Conservation (phyloP, 2,113 vertebrate species). For the Alces alces region DNA sequence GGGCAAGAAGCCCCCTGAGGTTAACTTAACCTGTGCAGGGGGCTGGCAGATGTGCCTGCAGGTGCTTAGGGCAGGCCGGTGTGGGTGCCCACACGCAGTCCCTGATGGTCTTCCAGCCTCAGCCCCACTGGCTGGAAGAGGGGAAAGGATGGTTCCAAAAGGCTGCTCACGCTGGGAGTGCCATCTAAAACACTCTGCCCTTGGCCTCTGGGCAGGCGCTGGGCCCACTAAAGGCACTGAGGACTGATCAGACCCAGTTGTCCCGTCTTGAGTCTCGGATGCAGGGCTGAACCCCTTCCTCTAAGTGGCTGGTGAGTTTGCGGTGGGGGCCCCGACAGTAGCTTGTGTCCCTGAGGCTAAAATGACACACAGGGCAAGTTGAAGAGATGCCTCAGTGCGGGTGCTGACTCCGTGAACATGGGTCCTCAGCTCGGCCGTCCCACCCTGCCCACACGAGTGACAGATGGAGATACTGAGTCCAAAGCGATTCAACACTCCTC, state of each 20-base stretch:
- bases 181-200: neutral
- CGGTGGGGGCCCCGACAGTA: neutral
- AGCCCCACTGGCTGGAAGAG: neutral
- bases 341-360: neutral
- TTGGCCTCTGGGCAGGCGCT: neutral
- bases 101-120: neutral
- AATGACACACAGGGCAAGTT: neutral
- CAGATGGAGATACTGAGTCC: neutral
- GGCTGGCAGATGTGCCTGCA: neutral
- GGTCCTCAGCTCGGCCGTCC: rapidly evolving
- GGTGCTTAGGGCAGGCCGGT: neutral
- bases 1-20: neutral
- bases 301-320: neutral
- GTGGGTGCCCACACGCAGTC: rapidly evolving
- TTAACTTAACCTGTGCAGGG: neutral
- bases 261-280: neutral
- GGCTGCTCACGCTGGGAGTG: neutral
- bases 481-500: neutral
- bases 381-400: neutral
- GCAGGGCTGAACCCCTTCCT: neutral
- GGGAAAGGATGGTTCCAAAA: neutral
- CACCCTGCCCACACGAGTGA: neutral
- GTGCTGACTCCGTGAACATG: rapidly evolving
- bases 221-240: neutral
- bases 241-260: neutral